phyloP scores from a whole-genome alignment of 2,113 vertebrate species.

The Empidonax traillii region DNA sequence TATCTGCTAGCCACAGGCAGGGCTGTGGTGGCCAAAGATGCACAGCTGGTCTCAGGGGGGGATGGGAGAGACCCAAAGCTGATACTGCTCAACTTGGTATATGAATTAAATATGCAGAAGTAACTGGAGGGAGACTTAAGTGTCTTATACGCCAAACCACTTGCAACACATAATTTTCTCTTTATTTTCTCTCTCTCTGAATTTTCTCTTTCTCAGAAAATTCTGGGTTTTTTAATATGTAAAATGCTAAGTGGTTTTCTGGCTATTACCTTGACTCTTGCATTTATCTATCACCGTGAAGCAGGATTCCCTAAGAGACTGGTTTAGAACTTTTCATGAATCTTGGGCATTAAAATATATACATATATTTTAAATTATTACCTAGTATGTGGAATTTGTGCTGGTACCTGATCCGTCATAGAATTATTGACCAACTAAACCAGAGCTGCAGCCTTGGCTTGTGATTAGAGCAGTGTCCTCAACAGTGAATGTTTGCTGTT shows the following conservation, averaged over 20 bases:
- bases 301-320: neutral
- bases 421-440: neutral
- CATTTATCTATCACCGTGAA: neutral
- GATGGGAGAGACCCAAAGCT: neutral
- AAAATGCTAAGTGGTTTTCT: neutral
- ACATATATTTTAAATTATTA: neutral
- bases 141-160: neutral
- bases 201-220: neutral
- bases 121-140: neutral
- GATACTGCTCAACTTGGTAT: neutral
- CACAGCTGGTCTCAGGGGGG: too few relatives aligned
- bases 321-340: neutral
- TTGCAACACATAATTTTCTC: neutral
- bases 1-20: neutral
- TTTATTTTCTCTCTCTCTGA: neutral
- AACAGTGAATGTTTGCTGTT: neutral
- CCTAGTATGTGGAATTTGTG: neutral
- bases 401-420: neutral
- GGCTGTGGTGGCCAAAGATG: accelerated
- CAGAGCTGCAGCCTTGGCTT: neutral
- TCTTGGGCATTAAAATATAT: neutral
- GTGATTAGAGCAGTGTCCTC: neutral
- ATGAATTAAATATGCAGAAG: neutral
- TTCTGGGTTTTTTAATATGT: accelerated
- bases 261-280: neutral